Evolutionary conservation across 2,113 vertebrate genomes (phyloP).

Genomic region (Chroicocephalus ridibundus): DNA sequence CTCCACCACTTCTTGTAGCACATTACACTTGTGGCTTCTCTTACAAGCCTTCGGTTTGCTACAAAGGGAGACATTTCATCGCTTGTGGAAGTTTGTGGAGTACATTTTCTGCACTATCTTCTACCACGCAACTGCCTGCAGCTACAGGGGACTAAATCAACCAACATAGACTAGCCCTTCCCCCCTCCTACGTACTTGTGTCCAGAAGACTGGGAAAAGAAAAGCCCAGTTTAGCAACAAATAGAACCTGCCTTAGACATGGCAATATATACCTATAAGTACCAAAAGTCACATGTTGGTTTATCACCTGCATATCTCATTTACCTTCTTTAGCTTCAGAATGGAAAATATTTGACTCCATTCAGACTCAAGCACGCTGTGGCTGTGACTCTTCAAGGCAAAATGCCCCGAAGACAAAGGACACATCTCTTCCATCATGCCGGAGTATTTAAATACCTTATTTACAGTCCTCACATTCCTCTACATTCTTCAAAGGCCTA

Average conservation of each 20-base stretch:
- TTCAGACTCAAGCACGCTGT: neutral
- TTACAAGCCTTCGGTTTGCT: neutral
- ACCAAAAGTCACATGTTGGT: neutral
- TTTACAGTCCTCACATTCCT: neutral
- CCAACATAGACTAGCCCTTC: neutral
- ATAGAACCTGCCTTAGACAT: neutral
- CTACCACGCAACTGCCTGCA: neutral
- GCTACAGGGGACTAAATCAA: neutral
- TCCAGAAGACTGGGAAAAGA: neutral
- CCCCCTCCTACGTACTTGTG: neutral
- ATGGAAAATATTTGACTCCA: neutral
- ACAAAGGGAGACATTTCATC: neutral
- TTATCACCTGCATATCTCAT: neutral
- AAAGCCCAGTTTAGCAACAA: neutral
- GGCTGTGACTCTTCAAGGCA: neutral
- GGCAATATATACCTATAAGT: neutral
- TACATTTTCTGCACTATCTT: neutral
- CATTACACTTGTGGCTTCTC: neutral
- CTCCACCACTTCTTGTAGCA: neutral
- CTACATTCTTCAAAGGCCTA: neutral
- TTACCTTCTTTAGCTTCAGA: conserved; percentile 1
- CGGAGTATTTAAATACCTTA: neutral
- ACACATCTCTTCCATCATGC: neutral
- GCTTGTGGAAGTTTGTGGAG: neutral
- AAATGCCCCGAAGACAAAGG: neutral